Evolutionary conservation across 2,888 invertebrate genomes (phyloP).

Genomic region (Omphaloscelis lunosa): DNA sequence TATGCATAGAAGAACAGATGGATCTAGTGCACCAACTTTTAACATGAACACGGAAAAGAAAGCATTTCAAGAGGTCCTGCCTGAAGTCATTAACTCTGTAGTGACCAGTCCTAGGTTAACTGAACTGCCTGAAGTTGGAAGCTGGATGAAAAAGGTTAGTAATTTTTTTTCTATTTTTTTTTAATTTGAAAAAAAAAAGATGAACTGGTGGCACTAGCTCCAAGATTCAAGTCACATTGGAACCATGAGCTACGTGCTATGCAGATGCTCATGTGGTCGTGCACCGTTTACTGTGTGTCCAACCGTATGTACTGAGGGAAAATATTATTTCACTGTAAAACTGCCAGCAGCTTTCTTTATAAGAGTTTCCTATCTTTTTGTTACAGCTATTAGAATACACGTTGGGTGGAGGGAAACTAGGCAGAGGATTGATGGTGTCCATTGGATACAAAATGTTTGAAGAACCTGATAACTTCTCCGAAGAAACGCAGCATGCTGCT

Average conservation of each 20-base stretch:
- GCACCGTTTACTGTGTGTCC: neutral
- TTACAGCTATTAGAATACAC: constrained; percentile 42
- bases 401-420: constrained; percentile 26
- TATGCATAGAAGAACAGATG: no score
- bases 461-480: constrained; percentile 26
- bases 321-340: neutral
- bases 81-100: constrained; percentile 43
- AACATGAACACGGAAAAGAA: no score
- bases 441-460: constrained; percentile 41
- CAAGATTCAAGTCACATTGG: neutral
- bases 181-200: no score
- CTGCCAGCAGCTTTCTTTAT: neutral
- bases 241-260: neutral
- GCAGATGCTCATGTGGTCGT: neutral
- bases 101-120: constrained; percentile 35
- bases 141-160: constrained; percentile 48
- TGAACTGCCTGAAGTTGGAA: constrained; percentile 38
- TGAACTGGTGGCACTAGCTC: no score
- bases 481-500: constrained; percentile 40
- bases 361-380: neutral
- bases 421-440: constrained; percentile 29
- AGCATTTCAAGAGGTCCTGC: constrained; percentile 12
- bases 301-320: neutral
- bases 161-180: neutral
- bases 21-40: no score